Evolutionary conservation across 2,888 invertebrate genomes (phyloP), one percentile per base, ranked within the genome.

Genomic region (Pachycephus smyrnensis): DNA sequence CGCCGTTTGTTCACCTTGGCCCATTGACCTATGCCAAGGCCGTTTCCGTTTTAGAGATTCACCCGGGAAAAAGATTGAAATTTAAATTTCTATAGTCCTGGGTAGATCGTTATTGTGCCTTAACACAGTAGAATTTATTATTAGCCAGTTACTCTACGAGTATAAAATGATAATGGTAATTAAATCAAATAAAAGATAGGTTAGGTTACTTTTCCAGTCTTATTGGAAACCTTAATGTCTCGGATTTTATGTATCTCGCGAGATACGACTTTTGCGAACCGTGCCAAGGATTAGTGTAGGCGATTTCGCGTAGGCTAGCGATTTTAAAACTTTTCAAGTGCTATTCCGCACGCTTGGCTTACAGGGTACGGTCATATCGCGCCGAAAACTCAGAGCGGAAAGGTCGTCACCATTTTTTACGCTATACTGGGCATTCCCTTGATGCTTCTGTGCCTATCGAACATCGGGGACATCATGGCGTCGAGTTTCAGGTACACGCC

Each of bases 301-400:
- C 69, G 37, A 77, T 12, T 68, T n/a, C 4, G 40, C 40, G 40
- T 40, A 15, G 40, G 40, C 15, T 40, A 15, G 4, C 4, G 15
- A 40, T 40, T 11, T 35, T 40, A 15, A 4, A 15, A 35, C 11
- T 69, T 75, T 69, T 68, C 68, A 73, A 31, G 55, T 32, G n/a
- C 77, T 73, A 12, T 69, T 68, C 71, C 68, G 76, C 73, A 77
- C 55, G 75, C 76, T 80, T 73, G 80, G 78, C 79, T 90, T 91
- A 36, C 91, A 98, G 98, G 98, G 68, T 98, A 98, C 92, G 98
- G 98, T 11, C 98, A 98, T 92, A 98, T 98, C 80, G 96, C 98
- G 0, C 98, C 98, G 1, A 98, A 97, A 93, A 98, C 98, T 0
- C 95, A 96, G 87, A 96, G 96, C 90, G 98, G 98, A 71, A 98